These are phyloP conservation scores for Lepisosteus oculatus DNA, from an alignment of 2,113 vertebrate species.

Conservation along the genomic window DNA sequence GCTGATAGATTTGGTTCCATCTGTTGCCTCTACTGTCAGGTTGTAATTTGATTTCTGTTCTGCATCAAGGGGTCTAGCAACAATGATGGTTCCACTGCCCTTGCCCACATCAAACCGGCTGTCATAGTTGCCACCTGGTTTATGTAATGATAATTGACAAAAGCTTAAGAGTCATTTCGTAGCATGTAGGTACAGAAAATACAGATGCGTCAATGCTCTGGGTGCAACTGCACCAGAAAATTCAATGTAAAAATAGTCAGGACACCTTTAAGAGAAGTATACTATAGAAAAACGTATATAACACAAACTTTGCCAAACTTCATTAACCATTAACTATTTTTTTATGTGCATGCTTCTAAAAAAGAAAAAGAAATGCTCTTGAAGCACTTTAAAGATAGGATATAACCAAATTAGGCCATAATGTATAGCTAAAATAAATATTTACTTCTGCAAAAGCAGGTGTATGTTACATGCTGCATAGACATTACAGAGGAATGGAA, in stretches of 20 bases:
- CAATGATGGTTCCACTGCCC: slow-evolving; percentile 88
- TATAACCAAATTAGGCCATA: too few relatives aligned
- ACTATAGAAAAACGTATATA: neutral
- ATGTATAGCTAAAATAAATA: too few relatives aligned
- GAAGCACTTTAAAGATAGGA: too few relatives aligned
- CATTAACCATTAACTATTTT: too few relatives aligned
- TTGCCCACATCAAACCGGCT: slow-evolving; percentile 96
- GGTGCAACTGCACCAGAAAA: neutral
- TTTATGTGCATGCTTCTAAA: too few relatives aligned
- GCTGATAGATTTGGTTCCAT: slow-evolving; percentile 85
- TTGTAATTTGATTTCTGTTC: slow-evolving; percentile 96
- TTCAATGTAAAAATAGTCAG: neutral
- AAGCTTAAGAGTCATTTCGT: slow-evolving; percentile 42
- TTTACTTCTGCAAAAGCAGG: too few relatives aligned
- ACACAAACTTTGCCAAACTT: too few relatives aligned
- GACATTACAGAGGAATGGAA: too few relatives aligned
- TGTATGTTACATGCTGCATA: too few relatives aligned
- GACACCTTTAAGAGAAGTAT: neutral
- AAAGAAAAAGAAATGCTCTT: too few relatives aligned
- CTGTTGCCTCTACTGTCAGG: slow-evolving; percentile 93
- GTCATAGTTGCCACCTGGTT: slow-evolving; percentile 93
- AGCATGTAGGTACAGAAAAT: neutral
- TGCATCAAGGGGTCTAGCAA: slow-evolving; percentile 87
- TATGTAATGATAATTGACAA: slow-evolving; percentile 46
- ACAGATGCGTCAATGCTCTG: neutral